Evolutionary conservation across 2,113 vertebrate genomes (phyloP).

Genomic region (Tinamus guttatus): DNA sequence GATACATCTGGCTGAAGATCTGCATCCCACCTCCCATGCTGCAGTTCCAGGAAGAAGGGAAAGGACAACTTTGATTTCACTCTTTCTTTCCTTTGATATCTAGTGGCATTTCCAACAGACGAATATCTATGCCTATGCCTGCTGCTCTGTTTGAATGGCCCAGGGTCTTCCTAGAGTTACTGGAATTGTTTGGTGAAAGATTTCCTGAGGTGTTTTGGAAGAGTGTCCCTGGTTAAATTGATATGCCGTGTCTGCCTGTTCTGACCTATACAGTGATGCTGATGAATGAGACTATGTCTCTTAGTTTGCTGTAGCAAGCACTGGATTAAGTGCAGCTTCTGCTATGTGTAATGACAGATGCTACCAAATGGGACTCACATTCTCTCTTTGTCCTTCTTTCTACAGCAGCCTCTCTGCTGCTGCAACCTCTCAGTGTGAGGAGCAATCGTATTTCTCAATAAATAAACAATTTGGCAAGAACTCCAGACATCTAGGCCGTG

Average conservation of each 20-base stretch:
- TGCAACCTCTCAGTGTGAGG: constrained; percentile 20
- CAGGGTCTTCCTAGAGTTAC: background rate
- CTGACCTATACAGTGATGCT: background rate
- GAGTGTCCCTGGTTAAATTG: background rate
- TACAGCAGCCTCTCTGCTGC: constrained; percentile 30
- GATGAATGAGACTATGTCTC: background rate
- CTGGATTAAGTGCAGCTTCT: constrained; percentile 9
- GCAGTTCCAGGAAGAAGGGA: background rate
- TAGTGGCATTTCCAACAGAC: background rate
- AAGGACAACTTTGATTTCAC: background rate
- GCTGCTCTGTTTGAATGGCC: background rate
- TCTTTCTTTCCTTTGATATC: background rate
- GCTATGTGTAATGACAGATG: background rate
- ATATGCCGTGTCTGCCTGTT: constrained; percentile 1
- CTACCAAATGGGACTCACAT: constrained; percentile 40
- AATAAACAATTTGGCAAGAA: constrained; percentile 46
- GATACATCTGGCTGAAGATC: background rate
- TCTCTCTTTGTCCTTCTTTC: background rate
- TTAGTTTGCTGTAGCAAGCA: constrained; percentile 19
- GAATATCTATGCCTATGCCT: constrained; percentile 8
- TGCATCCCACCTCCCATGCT: background rate
- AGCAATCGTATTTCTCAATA: constrained; percentile 50
- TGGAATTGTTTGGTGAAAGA: background rate
- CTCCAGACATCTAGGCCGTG: background rate
- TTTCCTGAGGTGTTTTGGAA: constrained; percentile 15